Evolutionary conservation across 1,140 invertebrate genomes (phyloP), one percentile per base, ranked within the genome.

Genomic region (Nephila pilipes): DNA sequence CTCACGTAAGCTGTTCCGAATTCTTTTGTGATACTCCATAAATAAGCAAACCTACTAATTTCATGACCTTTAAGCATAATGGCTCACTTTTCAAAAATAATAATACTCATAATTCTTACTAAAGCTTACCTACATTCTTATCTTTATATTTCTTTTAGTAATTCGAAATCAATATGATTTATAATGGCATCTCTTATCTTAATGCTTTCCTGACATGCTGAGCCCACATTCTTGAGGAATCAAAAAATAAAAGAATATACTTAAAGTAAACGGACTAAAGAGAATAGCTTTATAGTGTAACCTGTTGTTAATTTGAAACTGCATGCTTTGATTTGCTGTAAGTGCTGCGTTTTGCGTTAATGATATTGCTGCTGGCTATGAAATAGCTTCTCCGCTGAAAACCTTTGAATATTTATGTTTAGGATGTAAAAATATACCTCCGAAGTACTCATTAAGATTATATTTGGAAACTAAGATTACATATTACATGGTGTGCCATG

Each of bases 121-220:
- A 75, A 75, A 36, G 69, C 69, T 36, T 75, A 32, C 69, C 32
- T 16, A 75, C 69, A 32, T 75, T 32, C 69, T 75, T 75, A 75
- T 75, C 69, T 75, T 5, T 75, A 14, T 75, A 75, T 75, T 75
- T 18, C 69, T 29, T 29, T 65, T 32, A 32, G 69, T 75, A 75
- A 75, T 75, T 29, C 14, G 29, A 75, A 75, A 75, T 75, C 69
- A 75, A 75, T 75, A 75, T 5, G 69, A 75, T 75, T 36, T 75
- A 75, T 75, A 75, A 75, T 75, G 32, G 69, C 69, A 29, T 32
- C 69, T 32, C 29, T 29, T 75, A 75, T 75, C 69, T 75, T 75
- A 75, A 75, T 36, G 32, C 32, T 75, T 14, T 75, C 69, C 36
- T 29, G 69, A 18, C 29, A 36, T 18, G 12, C 69, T 36, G 18